Base-by-base conservation (phyloP, 2,113 vertebrate species). In the Dinomys branickii region DNA sequence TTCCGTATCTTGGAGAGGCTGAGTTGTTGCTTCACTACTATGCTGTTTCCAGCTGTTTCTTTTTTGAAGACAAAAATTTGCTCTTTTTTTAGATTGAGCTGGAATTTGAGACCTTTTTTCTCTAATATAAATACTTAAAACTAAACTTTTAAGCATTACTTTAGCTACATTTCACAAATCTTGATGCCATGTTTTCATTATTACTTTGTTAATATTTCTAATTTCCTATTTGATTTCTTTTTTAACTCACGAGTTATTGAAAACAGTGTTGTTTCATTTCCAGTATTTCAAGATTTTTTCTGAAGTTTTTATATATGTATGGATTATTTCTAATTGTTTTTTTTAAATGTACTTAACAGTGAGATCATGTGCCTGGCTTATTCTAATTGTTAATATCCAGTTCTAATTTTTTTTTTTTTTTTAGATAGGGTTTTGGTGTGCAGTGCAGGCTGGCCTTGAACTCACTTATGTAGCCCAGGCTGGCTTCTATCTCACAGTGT, bases 71-170 rank as follows among this genome's bases (percentile, higher is more conserved):
- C 44, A 81, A 94, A n/a, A 77, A 63, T 20, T 71, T 82, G 24
- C 28, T 86, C 22, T 38, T 78, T 67, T 69, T 71, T 26, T 82
- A 81, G 41, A 7, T 82, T 65, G 86, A 52, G 12, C 59, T 81
- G 78, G 63, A 88, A 30, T 5, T 86, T 93, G 65, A 83, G 63
- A 80, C 56, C 2, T n/a, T 84, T 87, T 1, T n/a, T 84, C 24
- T 84, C 54, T 84, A 83, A 82, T 35, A 47, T 50, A 38, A 85
- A n/a, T 93, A 86, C 63, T 77, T 63, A 77, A 85, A 85, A 77
- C 35, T 73, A 73, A 85, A 77, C 41, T 85, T 59, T 4, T 59
- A 81, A 88, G 52, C 11, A 71, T 33, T 88, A n/a, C 11, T 17
- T 85, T 65, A 73, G 69, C 19, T 73, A 73, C 9, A 50, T 50